Evolutionary conservation across 2,113 vertebrate genomes (phyloP).

Genomic region (Coracopsis vasa): DNA sequence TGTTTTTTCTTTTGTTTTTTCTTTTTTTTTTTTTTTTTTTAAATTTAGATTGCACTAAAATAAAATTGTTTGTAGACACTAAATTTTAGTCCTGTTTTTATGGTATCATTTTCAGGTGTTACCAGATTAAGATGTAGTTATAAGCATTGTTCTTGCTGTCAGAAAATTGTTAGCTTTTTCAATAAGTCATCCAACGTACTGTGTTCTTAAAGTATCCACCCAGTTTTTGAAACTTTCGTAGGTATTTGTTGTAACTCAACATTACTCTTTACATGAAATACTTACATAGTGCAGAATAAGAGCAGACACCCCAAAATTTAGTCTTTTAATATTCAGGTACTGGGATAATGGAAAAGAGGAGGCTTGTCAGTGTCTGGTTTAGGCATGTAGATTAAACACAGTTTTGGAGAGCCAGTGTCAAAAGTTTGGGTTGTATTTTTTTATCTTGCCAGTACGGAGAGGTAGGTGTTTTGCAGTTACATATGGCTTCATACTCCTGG

Average conservation of each 20-base stretch:
- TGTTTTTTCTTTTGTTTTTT: neutral
- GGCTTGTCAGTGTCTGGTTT: neutral
- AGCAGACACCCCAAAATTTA: neutral
- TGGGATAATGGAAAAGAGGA: neutral
- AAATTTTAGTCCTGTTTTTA: constrained; percentile 85
- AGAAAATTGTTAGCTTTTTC: neutral
- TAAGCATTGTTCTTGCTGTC: neutral
- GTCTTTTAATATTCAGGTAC: neutral
- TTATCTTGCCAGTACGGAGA: neutral
- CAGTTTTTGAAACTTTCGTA: neutral
- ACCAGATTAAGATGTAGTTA: constrained; percentile 49
- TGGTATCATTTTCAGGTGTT: constrained; percentile 73
- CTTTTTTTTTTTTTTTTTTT: constrained; percentile 1
- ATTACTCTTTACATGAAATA: neutral
- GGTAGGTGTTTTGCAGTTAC: neutral
- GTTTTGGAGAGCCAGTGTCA: neutral
- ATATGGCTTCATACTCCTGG: neutral
- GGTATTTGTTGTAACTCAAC: neutral
- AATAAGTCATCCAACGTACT: neutral
- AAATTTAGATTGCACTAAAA: constrained; percentile 78
- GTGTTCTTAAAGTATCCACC: neutral
- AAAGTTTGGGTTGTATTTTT: neutral
- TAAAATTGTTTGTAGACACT: constrained; percentile 83
- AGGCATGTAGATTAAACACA: neutral
- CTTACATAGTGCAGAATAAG: neutral